Percentiles rank a stretch among this genome's conserved stretches.
These are phyloP conservation scores for Lonchura striata DNA, from an alignment of 2,113 vertebrate species.

Conservation along the genomic window DNA sequence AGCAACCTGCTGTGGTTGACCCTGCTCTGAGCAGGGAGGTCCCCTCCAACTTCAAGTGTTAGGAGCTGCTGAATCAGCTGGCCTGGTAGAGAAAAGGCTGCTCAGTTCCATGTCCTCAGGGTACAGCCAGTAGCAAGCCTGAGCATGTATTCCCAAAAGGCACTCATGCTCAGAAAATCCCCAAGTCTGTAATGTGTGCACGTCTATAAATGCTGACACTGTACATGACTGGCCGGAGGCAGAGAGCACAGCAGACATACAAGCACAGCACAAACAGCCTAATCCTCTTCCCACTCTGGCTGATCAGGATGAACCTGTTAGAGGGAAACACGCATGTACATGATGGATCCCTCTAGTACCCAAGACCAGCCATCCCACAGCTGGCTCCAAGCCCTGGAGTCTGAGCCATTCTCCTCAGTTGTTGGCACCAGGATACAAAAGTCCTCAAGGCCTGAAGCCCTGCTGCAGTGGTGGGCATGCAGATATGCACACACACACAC, in stretches of 20 bases:
- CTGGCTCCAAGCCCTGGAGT: neutral
- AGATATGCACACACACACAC: no score
- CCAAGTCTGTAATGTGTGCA: neutral
- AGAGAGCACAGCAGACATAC: neutral
- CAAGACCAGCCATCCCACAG: neutral
- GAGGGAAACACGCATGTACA: rapidly evolving
- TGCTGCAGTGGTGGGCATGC: neutral
- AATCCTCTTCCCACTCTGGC: neutral
- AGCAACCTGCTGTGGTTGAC: neutral
- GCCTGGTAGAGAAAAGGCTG: neutral
- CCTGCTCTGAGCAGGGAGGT: neutral
- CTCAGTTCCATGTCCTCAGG: neutral
- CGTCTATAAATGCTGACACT: rapidly evolving
- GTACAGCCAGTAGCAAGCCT: neutral
- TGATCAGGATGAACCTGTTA: conserved; percentile 10
- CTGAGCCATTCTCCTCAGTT: neutral
- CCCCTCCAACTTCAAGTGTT: neutral
- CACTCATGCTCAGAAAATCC: neutral
- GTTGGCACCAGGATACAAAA: rapidly evolving
- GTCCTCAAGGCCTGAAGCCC: neutral
- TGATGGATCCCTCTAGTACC: neutral
- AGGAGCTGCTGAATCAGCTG: neutral
- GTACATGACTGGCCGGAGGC: neutral
- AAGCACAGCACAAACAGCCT: neutral
- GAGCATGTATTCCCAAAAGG: neutral